A percentile compares a stretch with the other conserved stretches of the same genome.
phyloP scores from a whole-genome alignment of 2,888 invertebrate species.

The Halictus ligatus region DNA sequence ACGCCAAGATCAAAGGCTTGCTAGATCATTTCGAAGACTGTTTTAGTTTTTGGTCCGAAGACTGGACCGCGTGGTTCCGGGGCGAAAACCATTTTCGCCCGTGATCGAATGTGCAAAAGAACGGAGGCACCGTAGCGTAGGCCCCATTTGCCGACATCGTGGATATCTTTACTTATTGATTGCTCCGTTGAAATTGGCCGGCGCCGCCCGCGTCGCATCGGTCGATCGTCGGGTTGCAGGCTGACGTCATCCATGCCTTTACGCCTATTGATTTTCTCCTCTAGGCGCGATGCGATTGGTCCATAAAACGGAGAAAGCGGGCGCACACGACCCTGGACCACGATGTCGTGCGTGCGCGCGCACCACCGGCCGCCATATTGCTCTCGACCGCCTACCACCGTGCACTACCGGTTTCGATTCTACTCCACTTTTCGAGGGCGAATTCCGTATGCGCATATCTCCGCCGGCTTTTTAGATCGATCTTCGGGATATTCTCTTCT shows the following conservation, averaged over 20 bases:
- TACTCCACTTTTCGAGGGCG: slow-evolving; percentile 29
- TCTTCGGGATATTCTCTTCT: slow-evolving; percentile 22
- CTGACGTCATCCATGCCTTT: slow-evolving; percentile 79
- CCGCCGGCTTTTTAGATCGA: slow-evolving; percentile 26
- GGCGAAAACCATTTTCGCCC: neutral
- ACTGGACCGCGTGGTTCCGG: neutral
- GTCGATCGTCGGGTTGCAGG: slow-evolving; percentile 78
- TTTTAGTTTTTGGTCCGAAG: neutral
- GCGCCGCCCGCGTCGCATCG: slow-evolving; percentile 81
- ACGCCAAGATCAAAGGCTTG: neutral
- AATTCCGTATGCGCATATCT: slow-evolving; percentile 30
- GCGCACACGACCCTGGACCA: slow-evolving; percentile 68
- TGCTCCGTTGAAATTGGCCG: slow-evolving; percentile 79
- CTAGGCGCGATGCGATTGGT: slow-evolving; percentile 74
- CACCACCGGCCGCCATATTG: slow-evolving; percentile 56
- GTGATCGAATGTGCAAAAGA: neutral
- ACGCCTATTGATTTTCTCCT: slow-evolving; percentile 79
- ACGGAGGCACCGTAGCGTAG: slow-evolving; percentile 40
- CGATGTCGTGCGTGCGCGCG: slow-evolving; percentile 65
- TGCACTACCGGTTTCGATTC: slow-evolving; percentile 40
- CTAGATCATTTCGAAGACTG: neutral
- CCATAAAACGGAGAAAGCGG: slow-evolving; percentile 67
- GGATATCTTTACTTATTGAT: slow-evolving; percentile 78
- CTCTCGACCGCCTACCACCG: slow-evolving; percentile 35
- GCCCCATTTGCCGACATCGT: slow-evolving; percentile 57